Evolutionary conservation across 30 jellyfish, hydroid and myxozoan species (phyloP).

Genomic region (Catostylus mosaicus): DNA sequence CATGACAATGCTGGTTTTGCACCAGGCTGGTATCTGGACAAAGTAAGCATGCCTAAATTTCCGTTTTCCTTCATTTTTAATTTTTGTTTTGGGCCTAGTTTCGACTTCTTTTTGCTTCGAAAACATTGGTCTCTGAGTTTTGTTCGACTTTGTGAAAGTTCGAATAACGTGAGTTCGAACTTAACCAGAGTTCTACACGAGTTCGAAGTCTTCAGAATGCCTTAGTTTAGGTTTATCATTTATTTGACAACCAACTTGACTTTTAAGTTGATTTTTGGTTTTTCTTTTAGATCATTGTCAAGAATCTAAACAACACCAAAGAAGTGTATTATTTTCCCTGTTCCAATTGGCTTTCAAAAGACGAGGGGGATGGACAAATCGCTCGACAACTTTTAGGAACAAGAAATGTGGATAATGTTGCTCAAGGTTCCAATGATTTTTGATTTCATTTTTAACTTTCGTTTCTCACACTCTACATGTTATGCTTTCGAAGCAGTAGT

Average conservation of each 20-base stretch:
- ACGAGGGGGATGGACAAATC: slow-evolving; percentile 86
- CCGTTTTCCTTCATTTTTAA: neutral
- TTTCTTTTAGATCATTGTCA: slow-evolving; percentile 64
- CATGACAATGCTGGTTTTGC: slow-evolving; percentile 98
- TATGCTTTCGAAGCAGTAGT: too few species aligned
- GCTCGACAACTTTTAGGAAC: slow-evolving; percentile 80
- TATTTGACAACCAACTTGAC: neutral
- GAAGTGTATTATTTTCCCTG: slow-evolving; percentile 86
- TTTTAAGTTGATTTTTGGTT: neutral
- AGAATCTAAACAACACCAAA: slow-evolving; percentile 66
- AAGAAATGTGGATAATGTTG: slow-evolving; percentile 84
- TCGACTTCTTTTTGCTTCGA: neutral
- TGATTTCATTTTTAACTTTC: neutral
- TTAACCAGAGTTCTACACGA: too few species aligned
- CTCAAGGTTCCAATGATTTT: slow-evolving; percentile 40
- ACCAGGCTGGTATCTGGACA: slow-evolving; percentile 95
- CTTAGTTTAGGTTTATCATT: too few species aligned
- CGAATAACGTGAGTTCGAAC: too few species aligned
- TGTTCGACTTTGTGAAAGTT: too few species aligned
- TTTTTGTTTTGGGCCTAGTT: neutral
- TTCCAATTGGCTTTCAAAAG: slow-evolving; percentile 85
- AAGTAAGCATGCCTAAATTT: slow-evolving; percentile 34
- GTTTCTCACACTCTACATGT: too few species aligned
- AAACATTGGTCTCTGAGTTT: neutral
- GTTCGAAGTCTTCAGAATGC: too few species aligned